A percentile compares a stretch with the other conserved stretches of the same genome.
These are phyloP conservation scores for Antheraea pernyi DNA, from an alignment of 1,140 invertebrate genomes.

Conservation along the genomic window DNA sequence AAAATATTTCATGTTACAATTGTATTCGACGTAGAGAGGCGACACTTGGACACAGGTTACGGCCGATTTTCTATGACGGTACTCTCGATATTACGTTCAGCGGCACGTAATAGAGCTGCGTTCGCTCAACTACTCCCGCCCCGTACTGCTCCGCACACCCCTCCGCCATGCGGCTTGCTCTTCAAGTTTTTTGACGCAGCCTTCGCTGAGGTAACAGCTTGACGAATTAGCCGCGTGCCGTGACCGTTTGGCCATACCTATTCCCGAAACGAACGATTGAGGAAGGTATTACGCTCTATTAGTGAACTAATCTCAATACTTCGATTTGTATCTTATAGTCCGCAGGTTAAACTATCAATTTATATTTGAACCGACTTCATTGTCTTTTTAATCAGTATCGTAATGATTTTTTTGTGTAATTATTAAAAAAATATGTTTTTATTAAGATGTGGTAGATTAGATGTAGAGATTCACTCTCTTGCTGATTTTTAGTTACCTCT, in stretches of 20 bases:
- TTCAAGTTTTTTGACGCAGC: conserved; percentile 39
- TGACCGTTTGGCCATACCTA: conserved; percentile 33
- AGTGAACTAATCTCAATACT: conserved; percentile 18
- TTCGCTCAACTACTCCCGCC: conserved; percentile 36
- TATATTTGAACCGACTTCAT: no score
- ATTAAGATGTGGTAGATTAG: no score
- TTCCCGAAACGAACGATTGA: conserved; percentile 26
- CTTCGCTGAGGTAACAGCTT: conserved; percentile 29
- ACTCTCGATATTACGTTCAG: conserved; percentile 57
- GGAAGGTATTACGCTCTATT: conserved; percentile 36
- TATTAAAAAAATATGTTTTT: no score
- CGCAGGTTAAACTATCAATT: conserved; percentile 11
- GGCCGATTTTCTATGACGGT: conserved; percentile 57
- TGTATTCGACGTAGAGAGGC: conserved; percentile 38
- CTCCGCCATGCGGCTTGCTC: conserved; percentile 15
- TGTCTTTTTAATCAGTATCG: no score
- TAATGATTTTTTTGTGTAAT: no score
- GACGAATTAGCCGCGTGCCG: conserved; percentile 52
- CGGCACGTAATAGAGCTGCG: conserved; percentile 50
- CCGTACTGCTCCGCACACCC: conserved; percentile 11
- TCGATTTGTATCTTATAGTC: conserved; percentile 1
- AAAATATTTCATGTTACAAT: not conserved
- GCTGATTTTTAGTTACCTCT: no score
- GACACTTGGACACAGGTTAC: conserved; percentile 41
- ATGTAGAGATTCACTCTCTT: no score